Evolutionary conservation across 2,888 invertebrate species (phyloP).

Genomic region (Oegoconia quadripuncta): DNA sequence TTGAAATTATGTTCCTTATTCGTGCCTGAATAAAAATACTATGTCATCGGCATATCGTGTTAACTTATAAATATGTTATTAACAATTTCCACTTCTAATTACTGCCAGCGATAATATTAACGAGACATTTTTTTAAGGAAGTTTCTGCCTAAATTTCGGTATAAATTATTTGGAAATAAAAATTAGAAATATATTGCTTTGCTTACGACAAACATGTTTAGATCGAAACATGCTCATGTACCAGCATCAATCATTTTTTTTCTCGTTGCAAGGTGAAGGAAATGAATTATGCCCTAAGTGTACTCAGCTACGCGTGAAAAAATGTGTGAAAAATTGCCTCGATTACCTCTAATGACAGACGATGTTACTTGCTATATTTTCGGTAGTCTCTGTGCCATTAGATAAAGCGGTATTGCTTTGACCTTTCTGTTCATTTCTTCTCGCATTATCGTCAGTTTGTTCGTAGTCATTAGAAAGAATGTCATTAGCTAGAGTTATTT

Average conservation of each 20-base stretch:
- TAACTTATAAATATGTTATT: too few relatives aligned
- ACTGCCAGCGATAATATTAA: too few relatives aligned
- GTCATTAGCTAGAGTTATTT: slow-evolving; percentile 1
- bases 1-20: too few relatives aligned
- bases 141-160: too few relatives aligned
- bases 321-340: slow-evolving; percentile 68
- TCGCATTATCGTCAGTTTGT: slow-evolving; percentile 30
- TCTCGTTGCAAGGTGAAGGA: slow-evolving; percentile 50
- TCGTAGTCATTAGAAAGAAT: slow-evolving; percentile 15
- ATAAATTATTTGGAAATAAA: too few relatives aligned
- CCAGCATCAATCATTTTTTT: slow-evolving; percentile 71
- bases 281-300: slow-evolving; percentile 59
- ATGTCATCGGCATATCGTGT: too few relatives aligned
- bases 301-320: slow-evolving; percentile 54
- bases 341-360: slow-evolving; percentile 60
- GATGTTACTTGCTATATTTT: slow-evolving; percentile 43
- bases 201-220: too few relatives aligned
- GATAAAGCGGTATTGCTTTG: slow-evolving; percentile 40
- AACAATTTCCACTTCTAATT: too few relatives aligned
- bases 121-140: too few relatives aligned
- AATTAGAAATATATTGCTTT: too few relatives aligned
- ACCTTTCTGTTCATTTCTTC: slow-evolving; percentile 41
- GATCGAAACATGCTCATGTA: slow-evolving; percentile 43
- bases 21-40: too few relatives aligned
- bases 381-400: slow-evolving; percentile 44